phyloP scores from a whole-genome alignment of 2,888 invertebrate genomes.

The Acrobeloides nanus region DNA sequence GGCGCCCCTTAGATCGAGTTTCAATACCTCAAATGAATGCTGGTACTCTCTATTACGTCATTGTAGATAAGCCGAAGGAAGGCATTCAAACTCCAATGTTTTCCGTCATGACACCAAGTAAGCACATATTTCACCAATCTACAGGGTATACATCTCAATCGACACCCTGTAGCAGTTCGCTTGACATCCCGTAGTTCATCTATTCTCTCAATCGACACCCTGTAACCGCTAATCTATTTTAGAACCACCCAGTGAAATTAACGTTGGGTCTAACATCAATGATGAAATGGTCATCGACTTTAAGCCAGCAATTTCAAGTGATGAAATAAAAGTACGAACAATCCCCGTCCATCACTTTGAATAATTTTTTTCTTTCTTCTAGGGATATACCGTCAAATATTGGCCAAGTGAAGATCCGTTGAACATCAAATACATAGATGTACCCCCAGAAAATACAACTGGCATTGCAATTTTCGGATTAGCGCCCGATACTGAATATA shows the following conservation, averaged over 20 bases:
- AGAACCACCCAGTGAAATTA: slow-evolving; percentile 46
- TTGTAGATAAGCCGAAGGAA: slow-evolving; percentile 42
- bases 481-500: slow-evolving; percentile 44
- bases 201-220: slow-evolving; percentile 1
- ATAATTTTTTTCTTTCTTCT: slow-evolving; percentile 11
- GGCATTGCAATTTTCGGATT: slow-evolving; percentile 29
- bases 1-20: slow-evolving; percentile 33
- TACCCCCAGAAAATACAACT: slow-evolving; percentile 25
- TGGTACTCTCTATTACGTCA: slow-evolving; percentile 42
- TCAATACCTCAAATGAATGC: slow-evolving; percentile 34
- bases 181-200: too few species aligned
- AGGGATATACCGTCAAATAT: slow-evolving; percentile 24
- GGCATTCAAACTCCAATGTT: slow-evolving; percentile 46
- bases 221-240: slow-evolving; percentile 7
- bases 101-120: slow-evolving; percentile 46
- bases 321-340: slow-evolving; percentile 7
- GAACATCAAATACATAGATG: slow-evolving; percentile 26
- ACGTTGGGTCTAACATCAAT: slow-evolving; percentile 49
- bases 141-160: too few species aligned
- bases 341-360: not conserved
- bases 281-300: slow-evolving; percentile 48
- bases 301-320: slow-evolving; percentile 32
- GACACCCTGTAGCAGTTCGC: too few species aligned
- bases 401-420: slow-evolving; percentile 38
- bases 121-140: too few species aligned